phyloP scores from a whole-genome alignment of 1,140 invertebrate genomes.

The Tetragonula clypearis region DNA sequence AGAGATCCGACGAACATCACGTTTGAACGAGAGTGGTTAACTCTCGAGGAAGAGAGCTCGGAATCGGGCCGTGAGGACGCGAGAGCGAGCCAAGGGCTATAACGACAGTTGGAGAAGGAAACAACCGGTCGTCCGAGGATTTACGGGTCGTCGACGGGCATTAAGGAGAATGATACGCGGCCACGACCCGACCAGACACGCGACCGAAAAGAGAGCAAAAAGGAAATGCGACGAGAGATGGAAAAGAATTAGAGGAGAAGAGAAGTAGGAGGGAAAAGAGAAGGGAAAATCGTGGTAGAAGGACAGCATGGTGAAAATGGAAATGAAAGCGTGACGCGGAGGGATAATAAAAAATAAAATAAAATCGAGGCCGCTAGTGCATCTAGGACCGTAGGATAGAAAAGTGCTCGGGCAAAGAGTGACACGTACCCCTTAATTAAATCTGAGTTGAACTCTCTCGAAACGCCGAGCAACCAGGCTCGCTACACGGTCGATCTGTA shows the following conservation, averaged over 20 bases:
- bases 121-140: conserved; percentile 37
- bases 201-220: conserved; percentile 24
- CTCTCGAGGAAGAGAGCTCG: conserved; percentile 47
- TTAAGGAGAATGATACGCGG: conserved; percentile 64
- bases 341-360: neutral
- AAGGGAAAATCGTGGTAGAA: neutral
- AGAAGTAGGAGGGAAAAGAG: neutral
- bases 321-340: conserved; percentile 16
- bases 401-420: conserved; percentile 19
- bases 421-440: conserved; percentile 68
- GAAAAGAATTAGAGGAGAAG: too few relatives aligned
- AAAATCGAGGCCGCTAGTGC: neutral
- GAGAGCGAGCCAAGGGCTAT: neutral
- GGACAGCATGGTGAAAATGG: neutral
- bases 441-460: conserved; percentile 48
- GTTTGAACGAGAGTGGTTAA: conserved; percentile 58
- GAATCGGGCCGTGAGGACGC: conserved; percentile 28
- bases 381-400: neutral
- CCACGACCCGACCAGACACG: conserved; percentile 53
- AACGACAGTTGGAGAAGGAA: neutral
- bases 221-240: neutral
- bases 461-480: neutral
- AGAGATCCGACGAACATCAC: conserved; percentile 61
- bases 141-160: conserved; percentile 64
- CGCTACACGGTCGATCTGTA: conserved; percentile 34